These are phyloP conservation scores for Schizotus pectinicornis DNA, from an alignment of 2,888 invertebrate species.

Conservation along the genomic window DNA sequence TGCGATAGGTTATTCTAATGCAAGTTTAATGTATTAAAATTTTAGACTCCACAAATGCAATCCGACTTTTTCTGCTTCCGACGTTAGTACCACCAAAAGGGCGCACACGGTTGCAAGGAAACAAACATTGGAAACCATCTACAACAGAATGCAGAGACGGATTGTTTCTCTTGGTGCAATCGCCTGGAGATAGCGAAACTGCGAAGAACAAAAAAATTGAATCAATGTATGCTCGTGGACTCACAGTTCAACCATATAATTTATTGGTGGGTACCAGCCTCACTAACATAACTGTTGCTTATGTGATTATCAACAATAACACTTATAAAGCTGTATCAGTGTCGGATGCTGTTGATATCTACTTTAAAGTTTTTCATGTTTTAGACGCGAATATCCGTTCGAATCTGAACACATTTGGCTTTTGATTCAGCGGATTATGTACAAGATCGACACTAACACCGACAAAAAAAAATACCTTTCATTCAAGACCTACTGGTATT, in stretches of 20 bases:
- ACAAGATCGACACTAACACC: neutral
- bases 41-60: too few relatives aligned
- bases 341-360: neutral
- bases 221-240: neutral
- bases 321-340: neutral
- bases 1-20: too few relatives aligned
- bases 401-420: slow-evolving; percentile 14
- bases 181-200: neutral
- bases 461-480: slow-evolving; percentile 8
- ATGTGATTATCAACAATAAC: neutral
- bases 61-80: too few relatives aligned
- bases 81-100: too few relatives aligned
- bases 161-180: too few relatives aligned
- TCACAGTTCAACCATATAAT: slow-evolving; percentile 2
- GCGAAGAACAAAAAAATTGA: neutral
- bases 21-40: too few relatives aligned
- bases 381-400: slow-evolving; percentile 6
- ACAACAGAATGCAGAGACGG: too few relatives aligned
- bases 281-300: neutral
- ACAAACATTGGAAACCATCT: too few relatives aligned
- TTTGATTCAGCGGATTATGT: slow-evolving; percentile 5
- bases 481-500: too few relatives aligned
- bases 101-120: too few relatives aligned
- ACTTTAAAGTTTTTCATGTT: slow-evolving; percentile 8
- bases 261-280: neutral